Conservation (phyloP, 2,888 invertebrate genomes). For the Nephrotoma flavescens region DNA sequence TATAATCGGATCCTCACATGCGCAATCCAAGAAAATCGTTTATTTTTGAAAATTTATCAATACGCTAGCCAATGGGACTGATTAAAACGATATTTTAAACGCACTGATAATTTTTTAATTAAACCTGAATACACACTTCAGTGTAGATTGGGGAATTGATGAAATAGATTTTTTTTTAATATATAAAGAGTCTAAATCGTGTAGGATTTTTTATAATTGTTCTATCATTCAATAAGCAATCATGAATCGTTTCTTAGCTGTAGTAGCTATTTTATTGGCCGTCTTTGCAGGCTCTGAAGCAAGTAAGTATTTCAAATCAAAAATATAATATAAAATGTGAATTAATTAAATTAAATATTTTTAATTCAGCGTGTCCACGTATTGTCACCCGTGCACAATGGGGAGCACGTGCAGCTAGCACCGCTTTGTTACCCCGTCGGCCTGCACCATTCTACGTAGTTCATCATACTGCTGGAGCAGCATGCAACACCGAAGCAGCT, state of each 20-base stretch:
- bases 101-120: neutral
- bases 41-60: neutral
- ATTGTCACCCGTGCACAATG: slow-evolving; percentile 36
- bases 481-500: slow-evolving; percentile 37
- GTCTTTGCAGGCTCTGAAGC: neutral
- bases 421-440: slow-evolving; percentile 29
- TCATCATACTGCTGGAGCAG: slow-evolving; percentile 45
- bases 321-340: neutral
- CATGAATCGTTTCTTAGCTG: slow-evolving; percentile 4
- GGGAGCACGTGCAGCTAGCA: slow-evolving; percentile 38
- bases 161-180: neutral
- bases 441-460: slow-evolving; percentile 53
- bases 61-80: neutral
- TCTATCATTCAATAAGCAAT: neutral
- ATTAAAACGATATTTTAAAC: neutral
- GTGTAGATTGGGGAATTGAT: neutral
- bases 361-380: neutral
- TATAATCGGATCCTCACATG: neutral
- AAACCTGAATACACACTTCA: neutral
- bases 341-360: neutral
- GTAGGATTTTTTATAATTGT: neutral
- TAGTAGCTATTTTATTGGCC: slow-evolving; percentile 1
- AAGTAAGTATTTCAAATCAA: neutral
- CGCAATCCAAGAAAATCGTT: neutral
- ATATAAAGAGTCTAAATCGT: neutral